Percentiles rank a stretch among this genome's conserved stretches.
Evolutionary conservation across 2,888 invertebrate genomes (phyloP).

Genomic region (Conistra vaccinii): DNA sequence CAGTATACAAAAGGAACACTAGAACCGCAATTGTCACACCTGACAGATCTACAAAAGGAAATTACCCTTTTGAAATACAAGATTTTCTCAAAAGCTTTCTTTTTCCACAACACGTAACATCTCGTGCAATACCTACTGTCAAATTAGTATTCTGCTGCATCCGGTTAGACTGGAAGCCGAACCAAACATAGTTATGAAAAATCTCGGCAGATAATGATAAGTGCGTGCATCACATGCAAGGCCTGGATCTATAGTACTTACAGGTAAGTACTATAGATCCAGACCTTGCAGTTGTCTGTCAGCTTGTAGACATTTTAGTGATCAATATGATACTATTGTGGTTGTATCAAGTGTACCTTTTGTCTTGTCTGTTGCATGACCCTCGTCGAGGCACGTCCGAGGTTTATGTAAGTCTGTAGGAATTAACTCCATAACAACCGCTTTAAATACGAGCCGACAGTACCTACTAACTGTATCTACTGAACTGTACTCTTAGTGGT

Average conservation of each 20-base stretch:
- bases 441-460: constrained; percentile 30
- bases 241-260: background rate
- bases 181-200: too few species aligned
- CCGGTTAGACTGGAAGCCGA: background rate
- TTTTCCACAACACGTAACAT: background rate
- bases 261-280: too few species aligned
- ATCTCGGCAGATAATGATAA: background rate
- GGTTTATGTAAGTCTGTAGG: constrained; percentile 58
- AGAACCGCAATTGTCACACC: background rate
- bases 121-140: background rate
- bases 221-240: background rate
- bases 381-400: constrained; percentile 54
- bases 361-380: background rate
- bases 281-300: too few species aligned
- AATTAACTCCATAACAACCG: constrained; percentile 46
- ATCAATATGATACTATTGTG: background rate
- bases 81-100: background rate
- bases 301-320: background rate
- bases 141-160: background rate
- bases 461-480: too few species aligned
- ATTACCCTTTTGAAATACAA: background rate
- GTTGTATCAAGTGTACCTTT: background rate
- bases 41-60: background rate
- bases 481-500: background rate
- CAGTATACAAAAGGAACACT: background rate